Evolutionary conservation across 2,888 invertebrate genomes (phyloP).

Genomic region (Andrena dorsata): DNA sequence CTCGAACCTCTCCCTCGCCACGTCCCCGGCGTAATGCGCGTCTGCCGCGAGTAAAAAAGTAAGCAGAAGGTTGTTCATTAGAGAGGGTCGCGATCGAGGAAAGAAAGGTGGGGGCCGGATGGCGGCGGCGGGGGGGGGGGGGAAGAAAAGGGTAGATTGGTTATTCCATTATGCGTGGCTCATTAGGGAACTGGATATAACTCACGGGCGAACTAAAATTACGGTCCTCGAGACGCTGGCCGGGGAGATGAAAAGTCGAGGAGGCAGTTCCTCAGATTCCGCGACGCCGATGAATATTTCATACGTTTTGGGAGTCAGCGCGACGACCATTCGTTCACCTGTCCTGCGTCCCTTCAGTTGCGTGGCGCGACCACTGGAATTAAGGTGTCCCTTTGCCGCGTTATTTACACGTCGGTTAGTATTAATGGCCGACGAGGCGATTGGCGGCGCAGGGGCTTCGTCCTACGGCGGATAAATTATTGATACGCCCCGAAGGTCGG

Average conservation of each 20-base stretch:
- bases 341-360: background rate
- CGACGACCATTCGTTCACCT: conserved; percentile 38
- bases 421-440: conserved; percentile 27
- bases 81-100: conserved; percentile 33
- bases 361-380: conserved; percentile 17
- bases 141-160: conserved; percentile 62
- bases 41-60: conserved; percentile 19
- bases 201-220: conserved; percentile 68
- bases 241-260: conserved; percentile 64
- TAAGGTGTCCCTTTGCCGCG: conserved; percentile 42
- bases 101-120: conserved; percentile 9
- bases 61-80: conserved; percentile 55
- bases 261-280: conserved; percentile 47
- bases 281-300: conserved; percentile 59
- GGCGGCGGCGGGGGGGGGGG: background rate
- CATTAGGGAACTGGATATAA: conserved; percentile 68
- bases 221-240: conserved; percentile 46
- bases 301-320: conserved; percentile 51
- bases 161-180: conserved; percentile 73
- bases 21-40: conserved; percentile 10
- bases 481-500: conserved; percentile 31
- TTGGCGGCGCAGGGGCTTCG: conserved; percentile 1
- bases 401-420: conserved; percentile 44
- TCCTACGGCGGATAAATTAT: conserved; percentile 40
- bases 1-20: background rate